A percentile compares a stretch with the other conserved stretches of the same genome.
Evolutionary conservation across 2,888 invertebrate genomes (phyloP).

Genomic region (Melanotus villosus): DNA sequence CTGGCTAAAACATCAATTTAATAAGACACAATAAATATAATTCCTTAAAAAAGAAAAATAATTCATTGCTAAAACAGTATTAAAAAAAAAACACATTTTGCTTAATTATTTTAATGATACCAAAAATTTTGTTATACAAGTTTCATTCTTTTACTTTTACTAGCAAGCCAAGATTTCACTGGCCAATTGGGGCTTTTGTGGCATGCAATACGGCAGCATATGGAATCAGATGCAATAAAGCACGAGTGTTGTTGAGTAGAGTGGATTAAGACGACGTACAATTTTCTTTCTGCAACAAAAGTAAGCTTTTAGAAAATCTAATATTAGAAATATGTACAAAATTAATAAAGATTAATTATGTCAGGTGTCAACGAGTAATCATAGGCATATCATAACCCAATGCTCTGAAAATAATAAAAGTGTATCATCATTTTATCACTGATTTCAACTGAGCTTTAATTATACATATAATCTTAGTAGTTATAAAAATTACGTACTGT

Average conservation of each 20-base stretch:
- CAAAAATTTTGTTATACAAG: too few relatives aligned
- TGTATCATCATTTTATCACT: constrained; percentile 57
- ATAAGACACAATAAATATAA: too few relatives aligned
- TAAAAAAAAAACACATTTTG: too few relatives aligned
- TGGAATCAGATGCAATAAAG: constrained; percentile 94
- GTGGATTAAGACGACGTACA: constrained; percentile 91
- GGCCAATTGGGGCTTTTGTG: constrained; percentile 76
- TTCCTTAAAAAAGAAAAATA: too few relatives aligned
- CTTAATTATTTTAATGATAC: too few relatives aligned
- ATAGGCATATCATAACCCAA: constrained; percentile 67
- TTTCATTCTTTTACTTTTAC: too few relatives aligned
- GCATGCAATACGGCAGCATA: constrained; percentile 92
- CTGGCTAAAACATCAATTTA: too few relatives aligned
- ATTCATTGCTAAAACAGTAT: too few relatives aligned
- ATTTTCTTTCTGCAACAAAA: constrained; percentile 80
- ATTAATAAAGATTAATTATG: constrained; percentile 11
- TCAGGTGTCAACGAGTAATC: constrained; percentile 65
- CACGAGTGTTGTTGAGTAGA: constrained; percentile 91
- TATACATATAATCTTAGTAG: neutral
- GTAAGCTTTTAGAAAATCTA: too few relatives aligned
- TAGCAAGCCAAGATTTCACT: too few relatives aligned
- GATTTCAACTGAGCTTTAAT: neutral
- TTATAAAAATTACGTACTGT: constrained; percentile 69
- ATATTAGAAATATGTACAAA: neutral
- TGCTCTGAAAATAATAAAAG: constrained; percentile 66